Percentiles rank a stretch among this genome's conserved stretches.
Evolutionary conservation across 2,113 vertebrate genomes (phyloP).

Genomic region (Etia nguti): DNA sequence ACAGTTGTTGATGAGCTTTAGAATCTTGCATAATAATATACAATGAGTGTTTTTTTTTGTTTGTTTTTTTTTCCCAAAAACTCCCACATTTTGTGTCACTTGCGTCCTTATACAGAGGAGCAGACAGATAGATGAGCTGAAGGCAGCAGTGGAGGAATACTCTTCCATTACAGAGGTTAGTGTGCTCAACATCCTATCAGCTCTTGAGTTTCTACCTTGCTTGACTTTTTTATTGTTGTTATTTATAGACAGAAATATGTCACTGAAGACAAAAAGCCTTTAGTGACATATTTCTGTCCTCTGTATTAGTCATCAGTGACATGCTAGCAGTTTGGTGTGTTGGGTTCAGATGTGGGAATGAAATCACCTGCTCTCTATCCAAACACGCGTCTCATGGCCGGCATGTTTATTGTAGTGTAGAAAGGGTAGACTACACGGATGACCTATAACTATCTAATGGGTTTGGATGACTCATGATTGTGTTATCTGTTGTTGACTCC

Average conservation of each 20-base stretch:
- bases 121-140: constrained; percentile 79
- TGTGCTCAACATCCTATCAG: not conserved
- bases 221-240: not conserved
- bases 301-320: not conserved
- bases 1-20: not conserved
- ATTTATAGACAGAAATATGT: not conserved
- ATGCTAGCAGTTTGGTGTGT: not conserved
- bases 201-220: not conserved
- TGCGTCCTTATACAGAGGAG: constrained; percentile 71
- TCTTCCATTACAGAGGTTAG: constrained; percentile 81
- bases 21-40: not conserved
- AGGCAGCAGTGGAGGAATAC: constrained; percentile 77
- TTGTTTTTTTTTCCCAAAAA: not conserved
- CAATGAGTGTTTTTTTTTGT: not conserved
- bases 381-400: not conserved
- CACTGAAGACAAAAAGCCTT: not conserved
- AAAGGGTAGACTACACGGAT: no score
- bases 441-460: not conserved
- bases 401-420: not conserved
- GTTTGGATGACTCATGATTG: not conserved
- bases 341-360: not conserved
- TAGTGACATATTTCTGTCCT: not conserved
- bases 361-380: not conserved
- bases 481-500: not conserved
- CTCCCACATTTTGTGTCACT: not conserved